Conservation (phyloP, 2,113 vertebrate genomes). For the Hylia prasina region DNA sequence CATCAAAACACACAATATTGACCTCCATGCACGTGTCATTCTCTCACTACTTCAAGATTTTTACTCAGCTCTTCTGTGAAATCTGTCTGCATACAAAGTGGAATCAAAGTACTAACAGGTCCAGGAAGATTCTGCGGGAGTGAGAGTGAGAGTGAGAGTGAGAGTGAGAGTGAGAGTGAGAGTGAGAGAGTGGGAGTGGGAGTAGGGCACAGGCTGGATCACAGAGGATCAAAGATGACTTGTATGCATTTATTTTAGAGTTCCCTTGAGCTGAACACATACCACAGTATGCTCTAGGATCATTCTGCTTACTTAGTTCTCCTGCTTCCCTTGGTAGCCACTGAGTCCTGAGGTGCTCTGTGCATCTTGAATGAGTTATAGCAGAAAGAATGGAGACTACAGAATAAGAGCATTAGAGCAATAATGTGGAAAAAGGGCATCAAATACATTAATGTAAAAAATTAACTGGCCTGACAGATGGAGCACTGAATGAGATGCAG, state of each 20-base stretch:
- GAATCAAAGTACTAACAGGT: not conserved
- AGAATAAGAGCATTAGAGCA: not conserved
- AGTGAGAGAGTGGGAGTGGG: not conserved
- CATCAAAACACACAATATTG: not conserved
- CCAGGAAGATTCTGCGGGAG: not conserved
- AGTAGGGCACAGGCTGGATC: not conserved
- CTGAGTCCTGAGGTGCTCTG: not conserved
- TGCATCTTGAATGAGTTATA: not conserved
- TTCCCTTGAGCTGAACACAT: accelerated
- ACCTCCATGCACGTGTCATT: not conserved
- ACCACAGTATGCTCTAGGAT: not conserved
- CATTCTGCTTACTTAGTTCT: not conserved
- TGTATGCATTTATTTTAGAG: not conserved
- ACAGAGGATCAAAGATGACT: not conserved
- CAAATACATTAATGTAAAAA: not conserved
- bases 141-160: not conserved
- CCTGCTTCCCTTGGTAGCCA: not conserved
- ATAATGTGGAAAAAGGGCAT: not conserved
- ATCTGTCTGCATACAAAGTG: not conserved
- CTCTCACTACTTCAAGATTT: not conserved
- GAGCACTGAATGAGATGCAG: not conserved
- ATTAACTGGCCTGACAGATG: not conserved
- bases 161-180: too few species aligned
- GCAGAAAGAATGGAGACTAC: not conserved
- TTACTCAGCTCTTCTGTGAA: not conserved